Percentiles rank a stretch among this genome's conserved stretches.
Evolutionary conservation across 2,113 vertebrate genomes (phyloP).

Genomic region (Orcinus orca): DNA sequence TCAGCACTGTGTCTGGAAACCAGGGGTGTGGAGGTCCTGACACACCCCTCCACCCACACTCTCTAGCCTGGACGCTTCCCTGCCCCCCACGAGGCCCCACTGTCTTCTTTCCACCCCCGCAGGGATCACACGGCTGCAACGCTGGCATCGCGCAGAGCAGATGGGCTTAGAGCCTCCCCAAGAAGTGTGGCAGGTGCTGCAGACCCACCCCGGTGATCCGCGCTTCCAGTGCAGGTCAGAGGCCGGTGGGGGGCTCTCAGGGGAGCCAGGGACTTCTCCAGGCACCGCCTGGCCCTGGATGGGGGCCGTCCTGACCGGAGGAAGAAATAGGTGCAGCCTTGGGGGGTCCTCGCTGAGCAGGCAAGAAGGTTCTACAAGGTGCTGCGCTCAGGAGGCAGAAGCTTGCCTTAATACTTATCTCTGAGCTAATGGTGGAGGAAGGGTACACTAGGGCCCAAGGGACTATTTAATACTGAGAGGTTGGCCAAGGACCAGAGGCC

Average conservation of each 20-base stretch:
- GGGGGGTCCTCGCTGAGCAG: neutral
- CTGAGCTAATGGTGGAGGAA: neutral
- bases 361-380: neutral
- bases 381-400: neutral
- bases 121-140: conserved; percentile 91
- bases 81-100: neutral
- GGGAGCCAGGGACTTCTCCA: neutral
- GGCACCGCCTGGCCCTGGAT: neutral
- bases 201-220: conserved; percentile 73
- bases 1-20: neutral
- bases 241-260: neutral
- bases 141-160: conserved; percentile 89
- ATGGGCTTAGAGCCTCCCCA: conserved; percentile 87
- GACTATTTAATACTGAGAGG: neutral
- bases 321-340: neutral
- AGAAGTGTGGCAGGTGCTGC: conserved; percentile 84
- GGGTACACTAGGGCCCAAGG: neutral
- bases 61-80: neutral
- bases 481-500: neutral
- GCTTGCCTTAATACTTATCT: neutral
- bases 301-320: neutral
- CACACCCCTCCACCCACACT: neutral
- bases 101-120: neutral
- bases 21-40: neutral
- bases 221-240: conserved; percentile 82